Evolutionary conservation across 2,113 vertebrate species (phyloP), one percentile per base, ranked within the genome.

Genomic region (Telmatochromis bifrenatus): DNA sequence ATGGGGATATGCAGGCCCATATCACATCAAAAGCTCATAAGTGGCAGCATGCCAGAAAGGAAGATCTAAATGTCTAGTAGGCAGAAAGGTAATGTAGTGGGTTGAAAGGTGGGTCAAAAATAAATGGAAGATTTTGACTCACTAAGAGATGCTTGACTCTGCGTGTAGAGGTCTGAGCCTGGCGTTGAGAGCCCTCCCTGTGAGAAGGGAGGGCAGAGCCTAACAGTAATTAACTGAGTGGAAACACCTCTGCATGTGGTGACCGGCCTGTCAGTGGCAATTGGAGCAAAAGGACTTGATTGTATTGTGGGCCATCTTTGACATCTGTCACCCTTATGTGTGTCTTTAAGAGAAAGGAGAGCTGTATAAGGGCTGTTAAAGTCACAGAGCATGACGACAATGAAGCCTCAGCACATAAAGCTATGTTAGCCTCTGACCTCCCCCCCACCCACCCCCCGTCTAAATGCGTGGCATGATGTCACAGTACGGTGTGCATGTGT

Each of bases 401-500:
- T 82, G 77, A 91, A 89, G 68, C 88, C 87, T 86, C 58, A 49
- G 91, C 89, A 84, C 90, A 90, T 81, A 91, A 62, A 87, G 81
- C 89, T 84, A 89, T 47, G 84, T 88, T 93, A 92, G 88, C 90
- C 94, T 90, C 75, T 91, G 91, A 94, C 90, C n/a, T 0, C 92
- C 9, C n/a, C 4, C 6, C 89, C 9, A 3, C 4, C 11, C 89
- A 56, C 21, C 90, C 47, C 3, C 91, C 4, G 49, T 93, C 89
- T 92, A 93, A 92, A 93, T 93, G 80, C 5, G 55, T 82, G 82
- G 83, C 86, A 88, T 93, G 93, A 95, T 91, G 95, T 95, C 94
- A 95, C 89, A 81, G 70, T 11, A 47, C 3, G 6, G 79, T 58
- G 80, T 86, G 79, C 58, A 60, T 81, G 60, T 47, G 51, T 45